A percentile compares a stretch with the other conserved stretches of the same genome.
Evolutionary conservation across 2,797 vertebrate genomes (phyloP).

Genomic region (Pantherophis vulpinus): DNA sequence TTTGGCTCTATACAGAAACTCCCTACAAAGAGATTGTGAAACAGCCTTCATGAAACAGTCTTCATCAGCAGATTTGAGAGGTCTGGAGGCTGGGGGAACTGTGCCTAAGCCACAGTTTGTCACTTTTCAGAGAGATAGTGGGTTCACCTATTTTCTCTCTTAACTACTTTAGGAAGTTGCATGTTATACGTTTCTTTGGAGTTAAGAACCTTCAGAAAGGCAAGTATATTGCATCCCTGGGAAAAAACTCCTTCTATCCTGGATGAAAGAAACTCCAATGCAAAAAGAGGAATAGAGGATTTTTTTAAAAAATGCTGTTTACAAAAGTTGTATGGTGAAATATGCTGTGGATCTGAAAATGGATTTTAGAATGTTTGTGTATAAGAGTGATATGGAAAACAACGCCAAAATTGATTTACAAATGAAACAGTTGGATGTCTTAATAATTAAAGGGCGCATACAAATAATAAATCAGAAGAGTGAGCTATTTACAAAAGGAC

Average conservation of each 20-base stretch:
- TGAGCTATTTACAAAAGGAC: not conserved
- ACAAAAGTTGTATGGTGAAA: not conserved
- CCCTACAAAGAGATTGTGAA: not conserved
- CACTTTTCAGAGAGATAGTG: not conserved
- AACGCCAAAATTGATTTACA: not conserved
- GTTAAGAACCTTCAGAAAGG: not conserved
- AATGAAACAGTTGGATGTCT: not conserved
- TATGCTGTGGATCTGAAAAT: not conserved
- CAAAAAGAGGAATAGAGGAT: not conserved
- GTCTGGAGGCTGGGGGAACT: not conserved
- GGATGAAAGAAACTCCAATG: not conserved
- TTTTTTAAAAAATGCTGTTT: not conserved
- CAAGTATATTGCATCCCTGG: not conserved
- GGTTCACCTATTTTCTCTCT: not conserved
- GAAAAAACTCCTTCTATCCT: not conserved
- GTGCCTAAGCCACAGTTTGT: not conserved
- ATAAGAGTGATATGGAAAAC: not conserved
- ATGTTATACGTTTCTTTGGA: not conserved
- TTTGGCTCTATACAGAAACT: not conserved
- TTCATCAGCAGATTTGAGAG: not conserved
- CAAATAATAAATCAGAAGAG: not conserved
- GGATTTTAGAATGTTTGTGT: not conserved
- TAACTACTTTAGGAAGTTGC: not conserved
- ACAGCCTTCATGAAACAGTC: not conserved
- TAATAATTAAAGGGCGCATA: not conserved